phyloP scores from a whole-genome alignment of 2,888 invertebrate species.

The Ctena decussata region DNA sequence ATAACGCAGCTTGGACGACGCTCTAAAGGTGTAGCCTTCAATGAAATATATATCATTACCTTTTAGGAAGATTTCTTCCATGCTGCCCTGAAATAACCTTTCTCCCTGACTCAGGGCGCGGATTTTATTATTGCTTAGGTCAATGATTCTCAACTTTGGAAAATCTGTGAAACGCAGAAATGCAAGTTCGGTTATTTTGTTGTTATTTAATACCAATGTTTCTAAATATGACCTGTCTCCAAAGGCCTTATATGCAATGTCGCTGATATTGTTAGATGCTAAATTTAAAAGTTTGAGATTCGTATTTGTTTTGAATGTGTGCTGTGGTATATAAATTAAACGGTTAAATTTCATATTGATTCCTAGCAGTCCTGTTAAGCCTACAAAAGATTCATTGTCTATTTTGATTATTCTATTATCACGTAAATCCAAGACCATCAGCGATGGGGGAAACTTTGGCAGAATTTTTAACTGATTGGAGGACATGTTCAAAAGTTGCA shows the following conservation, averaged over 20 bases:
- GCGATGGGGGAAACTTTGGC: neutral
- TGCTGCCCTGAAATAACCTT: neutral
- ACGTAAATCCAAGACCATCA: neutral
- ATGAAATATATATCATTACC: neutral
- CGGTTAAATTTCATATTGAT: neutral
- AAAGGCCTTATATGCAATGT: neutral
- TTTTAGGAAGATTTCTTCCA: conserved; percentile 4
- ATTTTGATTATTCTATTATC: neutral
- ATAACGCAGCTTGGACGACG: neutral
- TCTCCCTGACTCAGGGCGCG: neutral
- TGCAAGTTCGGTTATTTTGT: neutral
- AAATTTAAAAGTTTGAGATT: neutral
- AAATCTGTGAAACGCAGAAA: neutral
- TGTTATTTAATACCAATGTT: neutral
- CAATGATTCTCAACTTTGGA: neutral
- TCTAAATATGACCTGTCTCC: neutral
- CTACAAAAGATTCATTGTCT: neutral
- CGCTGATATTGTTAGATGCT: neutral
- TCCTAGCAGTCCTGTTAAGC: neutral
- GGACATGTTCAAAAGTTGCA: neutral
- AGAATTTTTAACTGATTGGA: neutral
- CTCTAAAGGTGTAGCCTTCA: neutral
- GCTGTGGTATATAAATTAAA: neutral
- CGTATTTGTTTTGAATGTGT: neutral
- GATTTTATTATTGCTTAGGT: neutral